Base-by-base conservation (phyloP, 2,888 invertebrate species). In the Dioctria linearis region DNA sequence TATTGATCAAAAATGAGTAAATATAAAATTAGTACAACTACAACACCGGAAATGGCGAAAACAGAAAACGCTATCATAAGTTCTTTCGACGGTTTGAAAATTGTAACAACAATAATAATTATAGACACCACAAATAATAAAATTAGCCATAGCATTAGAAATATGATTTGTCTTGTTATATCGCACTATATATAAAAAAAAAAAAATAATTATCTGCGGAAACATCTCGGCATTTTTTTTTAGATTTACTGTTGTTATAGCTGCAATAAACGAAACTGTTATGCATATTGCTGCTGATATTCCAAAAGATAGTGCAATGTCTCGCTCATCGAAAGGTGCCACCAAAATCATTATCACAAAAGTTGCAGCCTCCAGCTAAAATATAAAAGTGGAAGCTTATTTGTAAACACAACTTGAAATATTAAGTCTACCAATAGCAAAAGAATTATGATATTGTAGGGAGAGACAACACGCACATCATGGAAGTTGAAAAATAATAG, bases 401-500 rank as follows among this genome's bases (percentile, higher is more conserved):
- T 46, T 46, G 9, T 46, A 46, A 6, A 46, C 5, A 46, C 25
- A 25, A 25, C 25, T 25, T 25, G 25, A 25, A 25, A 25, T 25
- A 25, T 25, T 25, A 25, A 25, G 25, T 9, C 49, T 6, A 46
- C 49, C 49, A 46, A 9, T 46, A 9, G 49, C 1, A 46, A 46
- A 9, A 46, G 49, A 11, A 54, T 54, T 8, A 54, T n/a, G 39
- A 37, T 11, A 9, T 59, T 75, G 25, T 42, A 75, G 3, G 73
- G 57, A 0, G 43, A 8, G 5, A 37, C 42, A 42, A 59, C 3
- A 6, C 73, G 57, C n/a, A 75, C 40, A 40, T 75, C 73, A 25
- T 25, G 57, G 43, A 75, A 75, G 25, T 75, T 57, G 25, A 75
- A 59, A 9, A 75, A 54, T n/a, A 75, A 13, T 11, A 75, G 46